Conservation (phyloP, 2,888 invertebrate species). For the Mesorhabditis sp. region DNA sequence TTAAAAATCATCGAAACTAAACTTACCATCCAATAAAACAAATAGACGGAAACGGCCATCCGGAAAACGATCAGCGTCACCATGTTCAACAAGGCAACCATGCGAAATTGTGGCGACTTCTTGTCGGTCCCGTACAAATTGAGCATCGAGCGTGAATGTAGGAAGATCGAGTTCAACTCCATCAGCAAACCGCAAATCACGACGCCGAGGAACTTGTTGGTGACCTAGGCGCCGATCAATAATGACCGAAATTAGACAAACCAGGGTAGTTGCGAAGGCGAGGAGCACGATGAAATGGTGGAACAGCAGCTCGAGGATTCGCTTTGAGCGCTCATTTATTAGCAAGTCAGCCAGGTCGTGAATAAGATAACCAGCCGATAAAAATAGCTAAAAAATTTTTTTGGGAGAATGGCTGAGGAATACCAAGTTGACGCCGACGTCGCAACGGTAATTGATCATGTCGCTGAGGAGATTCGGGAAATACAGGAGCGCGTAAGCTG, state of each 20-base stretch:
- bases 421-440: constrained; percentile 28
- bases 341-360: constrained; percentile 55
- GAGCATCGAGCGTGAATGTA: constrained; percentile 39
- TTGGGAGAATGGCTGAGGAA: background rate
- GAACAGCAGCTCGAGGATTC: constrained; percentile 56
- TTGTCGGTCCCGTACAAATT: constrained; percentile 47
- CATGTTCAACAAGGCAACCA: constrained; percentile 53
- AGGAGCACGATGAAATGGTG: constrained; percentile 54
- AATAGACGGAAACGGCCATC: constrained; percentile 43
- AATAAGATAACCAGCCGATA: constrained; percentile 53
- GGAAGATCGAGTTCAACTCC: constrained; percentile 55
- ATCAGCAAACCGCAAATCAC: constrained; percentile 54
- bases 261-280: constrained; percentile 45
- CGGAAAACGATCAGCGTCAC: constrained; percentile 53
- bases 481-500: constrained; percentile 32
- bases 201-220: constrained; percentile 45
- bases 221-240: constrained; percentile 17
- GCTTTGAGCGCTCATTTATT: constrained; percentile 53
- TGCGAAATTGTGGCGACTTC: constrained; percentile 44
- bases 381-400: constrained; percentile 33
- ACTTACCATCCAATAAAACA: constrained; percentile 46
- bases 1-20: background rate
- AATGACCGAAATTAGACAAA: constrained; percentile 12
- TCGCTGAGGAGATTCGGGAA: constrained; percentile 35
- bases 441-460: constrained; percentile 34